A percentile compares a stretch with the other conserved stretches of the same genome.
These are phyloP conservation scores for Ophion costatus DNA, from an alignment of 2,888 invertebrate species.

Conservation along the genomic window DNA sequence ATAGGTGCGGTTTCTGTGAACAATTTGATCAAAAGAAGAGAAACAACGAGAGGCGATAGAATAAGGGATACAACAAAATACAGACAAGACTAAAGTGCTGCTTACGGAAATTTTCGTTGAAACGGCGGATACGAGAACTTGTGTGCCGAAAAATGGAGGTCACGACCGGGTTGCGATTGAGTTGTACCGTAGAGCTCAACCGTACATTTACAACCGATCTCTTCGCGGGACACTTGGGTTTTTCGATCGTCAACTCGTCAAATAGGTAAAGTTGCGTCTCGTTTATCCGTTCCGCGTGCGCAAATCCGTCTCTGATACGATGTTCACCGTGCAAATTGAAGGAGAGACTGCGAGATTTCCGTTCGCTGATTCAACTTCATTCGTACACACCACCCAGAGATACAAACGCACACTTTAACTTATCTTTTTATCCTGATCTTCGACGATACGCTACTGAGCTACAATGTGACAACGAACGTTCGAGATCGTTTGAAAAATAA, in stretches of 20 bases:
- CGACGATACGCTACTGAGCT: background rate
- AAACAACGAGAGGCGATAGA: background rate
- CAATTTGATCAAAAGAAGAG: background rate
- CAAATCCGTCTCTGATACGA: slow-evolving; percentile 34
- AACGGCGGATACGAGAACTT: slow-evolving; percentile 75
- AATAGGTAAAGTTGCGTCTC: slow-evolving; percentile 63
- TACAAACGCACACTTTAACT: background rate
- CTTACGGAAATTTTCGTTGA: slow-evolving; percentile 55
- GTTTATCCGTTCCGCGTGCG: slow-evolving; percentile 25
- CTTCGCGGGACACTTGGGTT: slow-evolving; percentile 47
- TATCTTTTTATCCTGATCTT: slow-evolving; percentile 5
- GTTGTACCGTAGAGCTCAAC: slow-evolving; percentile 45
- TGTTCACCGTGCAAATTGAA: slow-evolving; percentile 70
- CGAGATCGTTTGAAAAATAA: background rate
- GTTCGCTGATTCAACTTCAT: slow-evolving; percentile 28
- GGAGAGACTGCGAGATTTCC: slow-evolving; percentile 73
- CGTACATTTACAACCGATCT: slow-evolving; percentile 68
- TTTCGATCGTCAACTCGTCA: slow-evolving; percentile 36
- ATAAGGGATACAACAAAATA: slow-evolving; percentile 11
- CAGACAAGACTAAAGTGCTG: slow-evolving; percentile 58
- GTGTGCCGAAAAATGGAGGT: slow-evolving; percentile 75
- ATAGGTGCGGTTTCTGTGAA: background rate
- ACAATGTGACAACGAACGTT: background rate
- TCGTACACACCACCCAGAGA: slow-evolving; percentile 23
- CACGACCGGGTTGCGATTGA: slow-evolving; percentile 65